Base-by-base conservation (phyloP, 2,113 vertebrate species). In the Laterallus jamaicensis region DNA sequence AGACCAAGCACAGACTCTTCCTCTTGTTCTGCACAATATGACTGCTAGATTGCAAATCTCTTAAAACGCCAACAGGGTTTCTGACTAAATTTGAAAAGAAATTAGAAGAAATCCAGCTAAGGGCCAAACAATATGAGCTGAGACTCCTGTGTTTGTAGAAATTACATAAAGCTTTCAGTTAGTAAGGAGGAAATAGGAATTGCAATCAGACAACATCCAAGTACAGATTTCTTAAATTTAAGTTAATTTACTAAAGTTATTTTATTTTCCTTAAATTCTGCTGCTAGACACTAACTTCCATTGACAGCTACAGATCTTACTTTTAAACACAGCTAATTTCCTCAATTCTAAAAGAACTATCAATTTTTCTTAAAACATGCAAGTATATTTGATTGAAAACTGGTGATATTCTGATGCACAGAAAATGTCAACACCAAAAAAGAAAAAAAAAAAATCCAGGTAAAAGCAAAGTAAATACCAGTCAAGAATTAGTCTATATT, bases 1-100 rank as follows among this genome's bases (percentile, higher is more conserved):
- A 97, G 90, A 91, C 94, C 95, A 95, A 81, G 93, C 92, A 93
- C 78, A 94, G 95, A 93, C 74, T 91, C 87, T 96, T 96, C 96
- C 92, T 97, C 93, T 96, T 96, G 82, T 77, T 95, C 56, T 64
- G 60, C 93, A 86, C 29, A 96, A 88, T 74, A 82, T 75, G 77
- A 81, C 70, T 80, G 62, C 79, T 87, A 74, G 60, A 92, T 95
- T 95, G 81, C 91, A 94, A 86, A 94, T 88, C 82, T 82, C 83
- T 93, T 89, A 77, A 85, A 93, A 75, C 58, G 77, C 68, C 85
- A 90, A 20, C 25, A 59, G 32, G 82, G 78, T 81, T 88, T 66
- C 86, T 88, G 44, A 80, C 76, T 94, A 82, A 74, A 68, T 75
- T 10, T 95, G 92, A 83, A 93, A 93, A 92, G 90, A 94, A 94